Evolutionary conservation across 37 sponge, comb jelly and placozoan genomes (phyloP).

Genomic region (Beroe ovata): DNA sequence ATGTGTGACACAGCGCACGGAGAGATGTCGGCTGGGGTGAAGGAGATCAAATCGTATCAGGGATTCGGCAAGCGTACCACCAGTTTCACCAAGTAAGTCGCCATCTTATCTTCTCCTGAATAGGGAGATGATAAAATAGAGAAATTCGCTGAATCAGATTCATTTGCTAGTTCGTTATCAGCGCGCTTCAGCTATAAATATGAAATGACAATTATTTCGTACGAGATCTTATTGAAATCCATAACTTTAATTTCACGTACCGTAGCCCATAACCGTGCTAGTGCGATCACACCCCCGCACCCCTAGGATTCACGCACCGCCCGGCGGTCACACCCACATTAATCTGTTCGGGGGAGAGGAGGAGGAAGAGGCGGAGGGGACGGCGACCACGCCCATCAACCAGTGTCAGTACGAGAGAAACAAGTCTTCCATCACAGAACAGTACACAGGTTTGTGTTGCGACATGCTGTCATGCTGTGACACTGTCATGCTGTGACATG

Average conservation of each 20-base stretch:
- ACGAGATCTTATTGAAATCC: too few relatives aligned
- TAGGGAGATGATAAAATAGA: too few relatives aligned
- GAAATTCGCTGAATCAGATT: too few relatives aligned
- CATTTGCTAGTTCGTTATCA: too few relatives aligned
- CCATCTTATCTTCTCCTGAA: too few relatives aligned
- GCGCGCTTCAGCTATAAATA: too few relatives aligned
- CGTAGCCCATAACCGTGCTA: too few relatives aligned
- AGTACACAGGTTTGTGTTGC: slow-evolving; percentile 48
- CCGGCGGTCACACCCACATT: slow-evolving; percentile 56
- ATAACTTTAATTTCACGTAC: too few relatives aligned
- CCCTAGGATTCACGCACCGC: slow-evolving; percentile 16
- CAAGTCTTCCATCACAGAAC: slow-evolving; percentile 57
- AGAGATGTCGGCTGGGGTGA: slow-evolving; percentile 6
- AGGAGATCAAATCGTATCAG: slow-evolving; percentile 29
- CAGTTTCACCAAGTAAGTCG: slow-evolving; percentile 46
- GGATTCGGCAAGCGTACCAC: slow-evolving; percentile 49
- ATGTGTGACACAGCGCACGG: slow-evolving; percentile 38
- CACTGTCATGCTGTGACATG: too few relatives aligned
- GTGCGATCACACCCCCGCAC: neutral
- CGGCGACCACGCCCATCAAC: slow-evolving; percentile 4
- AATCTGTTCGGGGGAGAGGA: slow-evolving; percentile 19
- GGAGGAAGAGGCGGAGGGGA: neutral
- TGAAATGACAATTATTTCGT: neutral
- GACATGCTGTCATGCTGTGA: too few relatives aligned
- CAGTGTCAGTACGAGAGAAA: slow-evolving; percentile 51